Conservation (phyloP, 23 tunicate species). For the Clavelina lepadiformis region DNA sequence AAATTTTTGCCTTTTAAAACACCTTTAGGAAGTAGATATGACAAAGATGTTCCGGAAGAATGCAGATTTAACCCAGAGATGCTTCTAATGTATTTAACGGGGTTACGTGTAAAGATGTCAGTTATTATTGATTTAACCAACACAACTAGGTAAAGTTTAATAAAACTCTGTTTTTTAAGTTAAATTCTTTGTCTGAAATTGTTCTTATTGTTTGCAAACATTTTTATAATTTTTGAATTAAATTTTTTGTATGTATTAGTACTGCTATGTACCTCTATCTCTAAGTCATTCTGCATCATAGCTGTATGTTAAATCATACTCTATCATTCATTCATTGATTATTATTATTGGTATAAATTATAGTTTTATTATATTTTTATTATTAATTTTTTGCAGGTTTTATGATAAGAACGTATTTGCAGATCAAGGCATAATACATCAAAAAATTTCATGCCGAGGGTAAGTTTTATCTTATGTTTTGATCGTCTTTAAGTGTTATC, state of each 20-base stretch:
- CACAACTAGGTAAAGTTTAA: constrained; percentile 60
- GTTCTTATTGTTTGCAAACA: not conserved
- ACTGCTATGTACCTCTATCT: too few species aligned
- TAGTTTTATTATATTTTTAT: too few species aligned
- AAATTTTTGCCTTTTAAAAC: constrained; percentile 93
- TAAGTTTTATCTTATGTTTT: constrained; percentile 9
- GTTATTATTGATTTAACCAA: constrained; percentile 83
- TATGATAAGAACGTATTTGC: constrained; percentile 59
- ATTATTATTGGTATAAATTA: too few species aligned
- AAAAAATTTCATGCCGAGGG: constrained; percentile 92
- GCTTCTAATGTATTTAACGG: constrained; percentile 67
- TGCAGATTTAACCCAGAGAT: constrained; percentile 96
- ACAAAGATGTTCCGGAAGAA: constrained; percentile 85
- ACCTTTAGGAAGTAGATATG: constrained; percentile 62
- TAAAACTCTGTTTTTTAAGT: not conserved
- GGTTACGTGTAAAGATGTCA: constrained; percentile 65
- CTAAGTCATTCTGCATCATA: too few species aligned
- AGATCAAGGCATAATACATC: constrained; percentile 51
- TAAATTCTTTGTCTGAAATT: too few species aligned
- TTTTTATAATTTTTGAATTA: not conserved
- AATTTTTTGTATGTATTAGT: not conserved
- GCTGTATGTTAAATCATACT: too few species aligned
- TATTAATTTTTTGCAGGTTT: constrained; percentile 27
- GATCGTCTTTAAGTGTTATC: too few species aligned
- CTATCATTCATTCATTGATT: too few species aligned